These are phyloP conservation scores for Anhinga rufa DNA, from an alignment of 2,113 vertebrate species.

Conservation along the genomic window DNA sequence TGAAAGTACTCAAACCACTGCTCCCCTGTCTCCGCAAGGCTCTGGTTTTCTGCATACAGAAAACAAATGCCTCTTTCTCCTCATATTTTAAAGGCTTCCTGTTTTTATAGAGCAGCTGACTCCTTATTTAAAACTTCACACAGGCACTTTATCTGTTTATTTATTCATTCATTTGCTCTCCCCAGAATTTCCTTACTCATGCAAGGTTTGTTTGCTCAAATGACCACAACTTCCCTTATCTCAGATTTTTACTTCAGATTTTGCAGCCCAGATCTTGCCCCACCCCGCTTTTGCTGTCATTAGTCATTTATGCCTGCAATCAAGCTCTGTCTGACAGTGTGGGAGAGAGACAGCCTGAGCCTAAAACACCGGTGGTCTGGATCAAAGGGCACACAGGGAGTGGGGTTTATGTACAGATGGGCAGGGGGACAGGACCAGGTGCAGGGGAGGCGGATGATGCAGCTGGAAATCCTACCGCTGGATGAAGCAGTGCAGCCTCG, in stretches of 20 bases:
- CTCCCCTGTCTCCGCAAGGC: background rate
- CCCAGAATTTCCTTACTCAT: background rate
- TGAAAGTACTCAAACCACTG: background rate
- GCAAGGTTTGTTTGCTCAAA: constrained; percentile 1
- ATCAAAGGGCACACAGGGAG: fast-evolving
- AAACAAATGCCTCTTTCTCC: background rate
- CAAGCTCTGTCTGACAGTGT: background rate
- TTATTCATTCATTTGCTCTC: background rate
- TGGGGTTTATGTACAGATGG: background rate
- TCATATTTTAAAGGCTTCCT: background rate
- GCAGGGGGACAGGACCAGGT: background rate
- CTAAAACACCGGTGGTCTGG: background rate
- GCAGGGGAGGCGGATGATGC: background rate
- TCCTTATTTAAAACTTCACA: background rate
- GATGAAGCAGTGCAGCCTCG: background rate
- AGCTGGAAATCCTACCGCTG: background rate
- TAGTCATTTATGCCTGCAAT: background rate
- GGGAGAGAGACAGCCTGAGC: background rate
- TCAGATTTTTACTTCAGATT: background rate
- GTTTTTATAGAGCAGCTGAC: background rate
- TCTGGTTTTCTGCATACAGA: background rate
- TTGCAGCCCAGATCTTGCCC: background rate
- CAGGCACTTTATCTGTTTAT: background rate
- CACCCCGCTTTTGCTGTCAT: background rate
- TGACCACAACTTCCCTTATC: background rate